Base-by-base conservation (phyloP, 2,797 vertebrate species). In the Hippocampus kuda region DNA sequence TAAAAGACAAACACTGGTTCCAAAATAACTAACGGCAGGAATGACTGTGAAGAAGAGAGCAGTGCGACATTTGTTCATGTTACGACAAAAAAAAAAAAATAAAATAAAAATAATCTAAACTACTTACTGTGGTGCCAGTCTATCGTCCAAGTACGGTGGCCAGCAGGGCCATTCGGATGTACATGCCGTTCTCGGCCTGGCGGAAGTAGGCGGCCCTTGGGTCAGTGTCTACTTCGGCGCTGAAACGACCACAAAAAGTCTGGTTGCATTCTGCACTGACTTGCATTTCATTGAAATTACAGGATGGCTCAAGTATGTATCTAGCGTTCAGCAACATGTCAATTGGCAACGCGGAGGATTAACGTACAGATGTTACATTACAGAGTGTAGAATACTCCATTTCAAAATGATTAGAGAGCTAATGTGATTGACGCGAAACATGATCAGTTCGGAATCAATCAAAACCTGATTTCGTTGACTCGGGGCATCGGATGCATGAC, bases 101-200 rank as follows among this genome's bases (percentile, higher is more conserved):
- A 9, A 42, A 11, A n/a, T 10, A 10, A 42, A 10, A n/a, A 62
- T 10, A 15, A 20, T n/a, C n/a, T 13, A 20, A 26, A 44, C 41
- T 7, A 46, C 41, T 42, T 24, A 44, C 38, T 7, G 41, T 11
- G 12, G 16, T 34, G 59, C 11, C 34, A 5, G 38, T n/a, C 73
- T 81, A 94, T 72, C 93, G 89, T 51, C 94, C 93, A n/a, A 98
- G 88, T 41, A 97, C 92, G 0, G 94, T 97, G 83, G 94, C 93
- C 70, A 98, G 83, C 74, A 98, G 90, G 18, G 96, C 94, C 96
- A 98, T 98, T 0, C 96, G 92, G 60, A 98, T 93, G 82, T 94
- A 98, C 96, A 98, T 98, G 83, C 96, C 96, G 0, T 98, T 97
- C 88, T 98, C 96, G 0, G 94, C 95, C 84, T 98, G 95, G 12